A percentile compares a stretch with the other conserved stretches of the same genome.
phyloP scores from a whole-genome alignment of 92 coral and sea anemone species.

The Blastomussa wellsi region DNA sequence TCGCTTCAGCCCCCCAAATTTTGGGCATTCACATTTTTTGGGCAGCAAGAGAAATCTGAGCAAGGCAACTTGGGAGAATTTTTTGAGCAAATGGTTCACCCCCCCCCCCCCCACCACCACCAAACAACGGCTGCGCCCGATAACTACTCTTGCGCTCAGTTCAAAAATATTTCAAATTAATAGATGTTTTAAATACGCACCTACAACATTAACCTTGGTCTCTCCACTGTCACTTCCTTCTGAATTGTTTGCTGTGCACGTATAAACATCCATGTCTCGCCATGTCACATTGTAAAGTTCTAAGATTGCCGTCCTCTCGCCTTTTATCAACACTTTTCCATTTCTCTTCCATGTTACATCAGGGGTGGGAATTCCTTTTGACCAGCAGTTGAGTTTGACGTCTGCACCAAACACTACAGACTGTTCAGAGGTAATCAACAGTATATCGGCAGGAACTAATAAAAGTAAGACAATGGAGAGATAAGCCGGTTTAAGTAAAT shows the following conservation, averaged over 20 bases:
- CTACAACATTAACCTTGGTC: constrained; percentile 6
- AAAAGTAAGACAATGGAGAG: background rate
- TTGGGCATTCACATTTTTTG: too few species aligned
- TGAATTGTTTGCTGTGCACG: constrained; percentile 12
- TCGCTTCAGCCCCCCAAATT: too few species aligned
- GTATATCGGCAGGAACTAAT: constrained; percentile 2
- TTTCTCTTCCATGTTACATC: constrained; percentile 18
- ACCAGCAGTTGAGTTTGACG: constrained; percentile 11
- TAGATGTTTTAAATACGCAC: background rate
- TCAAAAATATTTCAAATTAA: background rate
- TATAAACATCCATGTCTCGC: constrained; percentile 2
- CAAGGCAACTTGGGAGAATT: too few species aligned
- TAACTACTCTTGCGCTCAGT: too few species aligned
- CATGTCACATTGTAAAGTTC: background rate
- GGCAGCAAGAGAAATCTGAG: too few species aligned
- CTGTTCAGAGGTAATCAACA: background rate
- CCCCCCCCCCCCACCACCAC: too few species aligned
- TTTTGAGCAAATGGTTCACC: too few species aligned
- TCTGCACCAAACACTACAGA: background rate
- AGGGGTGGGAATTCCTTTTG: constrained; percentile 19
- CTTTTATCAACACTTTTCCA: constrained; percentile 6
- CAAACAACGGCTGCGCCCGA: too few species aligned
- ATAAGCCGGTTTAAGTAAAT: background rate
- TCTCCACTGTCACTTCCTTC: background rate
- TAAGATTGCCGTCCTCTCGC: background rate